Evolutionary conservation across 1,140 invertebrate species (phyloP).

Genomic region (Brachionus angularis): DNA sequence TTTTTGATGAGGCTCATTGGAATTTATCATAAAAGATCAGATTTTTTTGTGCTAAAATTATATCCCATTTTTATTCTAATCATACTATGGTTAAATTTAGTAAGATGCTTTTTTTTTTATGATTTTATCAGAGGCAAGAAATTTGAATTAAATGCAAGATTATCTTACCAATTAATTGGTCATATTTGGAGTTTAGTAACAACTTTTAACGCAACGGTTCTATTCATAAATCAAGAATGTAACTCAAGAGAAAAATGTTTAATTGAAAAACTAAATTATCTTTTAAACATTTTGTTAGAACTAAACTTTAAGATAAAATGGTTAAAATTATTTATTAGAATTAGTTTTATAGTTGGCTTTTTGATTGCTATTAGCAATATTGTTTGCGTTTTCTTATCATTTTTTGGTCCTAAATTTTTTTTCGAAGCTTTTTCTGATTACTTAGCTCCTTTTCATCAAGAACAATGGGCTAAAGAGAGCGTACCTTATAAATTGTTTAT

Average conservation of each 20-base stretch:
- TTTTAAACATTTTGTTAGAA: background rate
- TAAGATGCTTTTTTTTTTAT: background rate
- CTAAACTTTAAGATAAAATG: background rate
- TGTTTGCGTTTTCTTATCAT: background rate
- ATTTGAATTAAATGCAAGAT: background rate
- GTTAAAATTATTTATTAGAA: background rate
- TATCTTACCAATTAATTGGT: background rate
- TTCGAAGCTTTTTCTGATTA: background rate
- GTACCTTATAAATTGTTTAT: constrained; percentile 13
- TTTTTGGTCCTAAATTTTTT: constrained; percentile 6
- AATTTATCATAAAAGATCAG: background rate
- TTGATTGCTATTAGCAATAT: background rate
- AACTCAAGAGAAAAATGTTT: background rate
- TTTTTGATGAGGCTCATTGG: background rate
- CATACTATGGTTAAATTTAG: constrained; percentile 31
- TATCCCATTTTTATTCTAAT: background rate
- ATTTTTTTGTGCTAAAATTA: background rate
- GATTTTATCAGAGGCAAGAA: constrained; percentile 4
- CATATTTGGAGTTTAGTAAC: constrained; percentile 7
- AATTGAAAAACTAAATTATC: background rate
- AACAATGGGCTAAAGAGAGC: background rate
- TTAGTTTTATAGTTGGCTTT: background rate
- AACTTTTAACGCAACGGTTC: background rate
- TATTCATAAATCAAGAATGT: constrained; percentile 21
- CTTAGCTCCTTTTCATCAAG: constrained; percentile 32